Evolutionary conservation across 2,113 vertebrate species (phyloP), one percentile per base, ranked within the genome.

Genomic region (Noturus placidus): DNA sequence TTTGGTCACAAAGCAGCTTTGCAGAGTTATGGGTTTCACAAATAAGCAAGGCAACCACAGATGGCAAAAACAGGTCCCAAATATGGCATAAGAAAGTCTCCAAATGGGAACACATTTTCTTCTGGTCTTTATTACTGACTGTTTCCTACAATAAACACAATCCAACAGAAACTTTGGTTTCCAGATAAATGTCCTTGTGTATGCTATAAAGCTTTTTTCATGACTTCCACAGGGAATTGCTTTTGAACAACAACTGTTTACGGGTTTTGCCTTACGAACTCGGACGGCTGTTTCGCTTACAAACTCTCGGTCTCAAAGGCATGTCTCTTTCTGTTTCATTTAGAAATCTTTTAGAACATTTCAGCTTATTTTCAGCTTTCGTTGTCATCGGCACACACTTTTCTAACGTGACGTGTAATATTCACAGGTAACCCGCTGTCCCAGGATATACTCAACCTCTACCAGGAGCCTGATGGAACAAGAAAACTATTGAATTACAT

Each of bases 181-280:
- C 38, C 61, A n/a, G 14, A 65, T 59, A 1, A n/a, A 30, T 57
- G 69, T 27, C 42, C 27, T 13, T n/a, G 50, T 67, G 33, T 38
- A 38, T 54, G 22, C 22, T 27, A 4, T 27, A 27, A 61, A 83
- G 3, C 82, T 82, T 25, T 87, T 30, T 42, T 81, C 52, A 76
- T 57, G 72, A 72, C 52, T 82, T 69, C 89, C 93, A 63, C 95
- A 99, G 98, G 98, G 98, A 99, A 97, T 98, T 99, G 96, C 97
- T 99, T 97, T 99, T 99, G 96, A 99, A 99, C 96, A 97, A 99
- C 97, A 99, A 99, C 97, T 96, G 98, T 94, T 96, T 99, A 96
- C 97, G 98, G 96, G 98, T 99, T 97, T 97, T 99, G 96, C 98
- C 98, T 96, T 99, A 98, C 74, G 98, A 99, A 96, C 98, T 99